These are phyloP conservation scores for Physella acuta DNA, from an alignment of 1,140 invertebrate genomes.

Conservation along the genomic window DNA sequence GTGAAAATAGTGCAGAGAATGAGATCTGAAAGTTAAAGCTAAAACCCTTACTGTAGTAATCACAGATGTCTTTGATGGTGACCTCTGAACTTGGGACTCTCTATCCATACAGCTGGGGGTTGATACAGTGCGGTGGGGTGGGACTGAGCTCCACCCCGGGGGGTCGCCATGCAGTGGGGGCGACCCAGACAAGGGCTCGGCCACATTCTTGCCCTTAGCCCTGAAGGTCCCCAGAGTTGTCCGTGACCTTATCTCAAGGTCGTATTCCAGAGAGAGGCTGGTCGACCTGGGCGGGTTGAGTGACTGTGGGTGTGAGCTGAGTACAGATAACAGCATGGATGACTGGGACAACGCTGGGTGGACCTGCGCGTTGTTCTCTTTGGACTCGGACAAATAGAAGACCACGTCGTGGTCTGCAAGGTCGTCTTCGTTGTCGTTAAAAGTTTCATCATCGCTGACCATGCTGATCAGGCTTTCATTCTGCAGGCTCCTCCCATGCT, in stretches of 20 bases:
- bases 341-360: neutral
- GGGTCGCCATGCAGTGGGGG: constrained; percentile 1
- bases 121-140: constrained; percentile 22
- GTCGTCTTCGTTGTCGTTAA: too few species aligned
- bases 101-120: constrained; percentile 19
- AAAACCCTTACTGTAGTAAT: neutral
- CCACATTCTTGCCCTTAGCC: neutral
- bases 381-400: constrained; percentile 6
- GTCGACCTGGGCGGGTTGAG: neutral
- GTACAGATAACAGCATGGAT: neutral
- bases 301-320: neutral
- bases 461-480: too few species aligned
- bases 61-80: constrained; percentile 7
- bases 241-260: constrained; percentile 8
- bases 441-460: too few species aligned
- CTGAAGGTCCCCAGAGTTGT: neutral
- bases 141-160: constrained; percentile 17
- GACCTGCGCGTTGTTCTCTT: neutral
- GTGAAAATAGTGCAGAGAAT: too few species aligned
- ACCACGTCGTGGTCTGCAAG: too few species aligned
- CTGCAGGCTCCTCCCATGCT: too few species aligned
- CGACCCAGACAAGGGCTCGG: neutral
- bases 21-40: too few species aligned
- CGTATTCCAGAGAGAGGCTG: neutral
- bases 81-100: constrained; percentile 3